Conservation (phyloP, 1,140 invertebrate genomes). For the Temnothorax longispinosus region DNA sequence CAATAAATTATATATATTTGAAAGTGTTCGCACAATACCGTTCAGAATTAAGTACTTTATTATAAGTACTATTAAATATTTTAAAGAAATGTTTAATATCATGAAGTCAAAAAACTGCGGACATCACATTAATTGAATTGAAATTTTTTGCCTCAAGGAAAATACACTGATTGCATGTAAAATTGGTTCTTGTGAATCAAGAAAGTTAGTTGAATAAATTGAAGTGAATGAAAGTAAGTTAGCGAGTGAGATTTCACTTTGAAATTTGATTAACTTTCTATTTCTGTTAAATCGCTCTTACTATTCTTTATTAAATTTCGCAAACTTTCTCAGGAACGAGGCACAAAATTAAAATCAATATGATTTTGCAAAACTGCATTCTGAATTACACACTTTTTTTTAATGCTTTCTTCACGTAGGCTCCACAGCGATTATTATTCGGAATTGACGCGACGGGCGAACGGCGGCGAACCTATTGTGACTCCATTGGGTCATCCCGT, state of each 20-base stretch:
- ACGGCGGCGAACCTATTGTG: slow-evolving; percentile 64
- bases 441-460: slow-evolving; percentile 60
- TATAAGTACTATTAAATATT: too few relatives aligned
- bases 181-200: slow-evolving; percentile 1
- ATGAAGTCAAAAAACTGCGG: not conserved
- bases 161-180: slow-evolving; percentile 37
- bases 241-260: slow-evolving; percentile 35
- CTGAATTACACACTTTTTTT: not conserved
- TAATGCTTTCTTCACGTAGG: not conserved
- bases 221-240: slow-evolving; percentile 24
- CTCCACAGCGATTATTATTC: slow-evolving; percentile 54
- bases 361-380: not conserved
- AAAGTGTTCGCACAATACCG: not conserved
- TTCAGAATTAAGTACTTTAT: not conserved
- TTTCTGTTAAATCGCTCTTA: slow-evolving; percentile 23
- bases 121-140: slow-evolving; percentile 6
- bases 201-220: slow-evolving; percentile 42
- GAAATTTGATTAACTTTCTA: slow-evolving; percentile 46
- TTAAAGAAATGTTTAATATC: not conserved
- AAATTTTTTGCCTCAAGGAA: not conserved
- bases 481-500: slow-evolving; percentile 75
- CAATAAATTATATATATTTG: not conserved
- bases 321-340: not conserved
- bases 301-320: not conserved
- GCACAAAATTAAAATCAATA: slow-evolving; percentile 12